Evolutionary conservation across 2,797 vertebrate species (phyloP), one percentile per base, ranked within the genome.

Genomic region (Sus cebifrons): DNA sequence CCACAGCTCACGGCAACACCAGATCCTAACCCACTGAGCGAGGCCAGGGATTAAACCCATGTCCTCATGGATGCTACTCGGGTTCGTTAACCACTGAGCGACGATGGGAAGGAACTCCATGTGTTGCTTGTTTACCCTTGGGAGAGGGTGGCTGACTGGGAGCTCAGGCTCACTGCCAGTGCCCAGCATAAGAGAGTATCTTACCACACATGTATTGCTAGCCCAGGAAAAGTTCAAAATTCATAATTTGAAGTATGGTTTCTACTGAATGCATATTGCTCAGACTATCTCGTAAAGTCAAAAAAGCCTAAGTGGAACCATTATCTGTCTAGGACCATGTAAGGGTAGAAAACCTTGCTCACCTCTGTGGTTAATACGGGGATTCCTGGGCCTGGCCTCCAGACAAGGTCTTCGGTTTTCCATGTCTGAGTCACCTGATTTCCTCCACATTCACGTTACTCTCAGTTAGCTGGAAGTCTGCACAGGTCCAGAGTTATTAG

Each of bases 321-420:
- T 15, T 13, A 58, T 58, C 20, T 58, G 56, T 36, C n/a, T 79
- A n/a, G 54, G 77, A 32, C 32, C n/a, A 8, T 79, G 54, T 36
- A n/a, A 36, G 29, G 12, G 25, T 49, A 86, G 89, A 68, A 96
- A 93, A 89, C 12, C 11, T 54, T 84, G 62, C 95, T 98, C 93
- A 98, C 98, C 97, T 98, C 98, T 98, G 18, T 52, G 93, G 90
- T 95, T 95, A 27, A 58, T 11, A 36, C 70, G 90, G 78, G 13
- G 90, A 27, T 89, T 95, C 68, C 70, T 87, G 52, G 70, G 75
- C 3, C 71, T n/a, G n/a, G 78, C 95, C 54, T 98, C 87, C 32
- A 36, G 70, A 17, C 29, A 89, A 7, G 95, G 96, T 96, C 98
- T 97, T 96, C 97, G 49, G 3, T 23, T 70, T 23, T 97, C 98